Evolutionary conservation across 2,888 invertebrate species (phyloP), one percentile per base, ranked within the genome.

Genomic region (Brachycybe producta): DNA sequence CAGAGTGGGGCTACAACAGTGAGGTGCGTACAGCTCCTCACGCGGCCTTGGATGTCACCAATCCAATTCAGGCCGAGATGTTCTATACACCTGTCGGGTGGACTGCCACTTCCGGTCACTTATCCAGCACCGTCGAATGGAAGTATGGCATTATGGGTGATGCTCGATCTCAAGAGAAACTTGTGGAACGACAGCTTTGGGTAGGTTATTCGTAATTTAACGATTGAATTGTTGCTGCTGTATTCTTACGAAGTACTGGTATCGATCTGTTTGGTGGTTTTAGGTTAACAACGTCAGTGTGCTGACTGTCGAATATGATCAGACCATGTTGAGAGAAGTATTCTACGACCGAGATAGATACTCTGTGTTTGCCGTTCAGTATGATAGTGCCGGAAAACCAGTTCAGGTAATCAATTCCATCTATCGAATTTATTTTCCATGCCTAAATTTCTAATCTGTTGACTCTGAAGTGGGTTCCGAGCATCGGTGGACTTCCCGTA

Each of bases 241-340:
- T n/a, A n/a, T n/a, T n/a, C n/a, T n/a, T n/a, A n/a, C n/a, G n/a
- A n/a, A n/a, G n/a, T n/a, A n/a, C n/a, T n/a, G n/a, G n/a, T n/a
- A n/a, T n/a, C n/a, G n/a, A n/a, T n/a, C n/a, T n/a, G n/a, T n/a
- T n/a, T n/a, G n/a, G n/a, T n/a, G n/a, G n/a, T n/a, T n/a, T n/a
- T 62, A 87, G 84, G 87, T 94, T 4, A 95, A 95, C 65, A 83
- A 85, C 56, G 82, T 85, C 4, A 78, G 87, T 60, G 80, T 91
- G 0, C 73, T 95, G 30, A 87, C 88, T 15, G 82, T 94, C 44
- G 90, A 92, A 67, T 92, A 90, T 62, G 90, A 95, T 64, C 86
- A 91, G 64, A 84, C 84, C 54, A 82, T 83, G 38, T 85, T 87
- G 58, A 80, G 82, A 34, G 91, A 92, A 68, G 86, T 84, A 0